Conservation (phyloP, 1,140 invertebrate genomes). For the Heliconius himera region DNA sequence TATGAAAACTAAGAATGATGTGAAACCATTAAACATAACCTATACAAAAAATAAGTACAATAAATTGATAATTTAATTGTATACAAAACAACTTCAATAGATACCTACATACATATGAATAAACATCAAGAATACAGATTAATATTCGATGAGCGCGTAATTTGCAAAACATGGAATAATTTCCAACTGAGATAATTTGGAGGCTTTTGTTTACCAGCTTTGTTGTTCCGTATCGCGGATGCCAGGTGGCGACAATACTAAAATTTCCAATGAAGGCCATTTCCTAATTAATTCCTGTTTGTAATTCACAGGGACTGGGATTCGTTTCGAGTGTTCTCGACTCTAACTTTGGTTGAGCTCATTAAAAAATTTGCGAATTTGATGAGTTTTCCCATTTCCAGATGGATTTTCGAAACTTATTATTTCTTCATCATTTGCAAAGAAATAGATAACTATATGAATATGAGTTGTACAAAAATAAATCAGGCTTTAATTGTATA, state of each 20-base stretch:
- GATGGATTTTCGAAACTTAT: conserved; percentile 30
- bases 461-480: neutral
- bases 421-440: neutral
- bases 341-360: conserved; percentile 29
- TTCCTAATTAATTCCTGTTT: conserved; percentile 59
- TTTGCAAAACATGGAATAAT: conserved; percentile 49
- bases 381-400: conserved; percentile 21
- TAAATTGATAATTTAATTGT: neutral
- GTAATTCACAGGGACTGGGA: conserved; percentile 41
- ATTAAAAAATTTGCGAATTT: conserved; percentile 37
- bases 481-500: neutral
- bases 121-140: conserved; percentile 39
- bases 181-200: conserved; percentile 46
- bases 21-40: neutral
- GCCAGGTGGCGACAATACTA: conserved; percentile 58
- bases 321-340: conserved; percentile 37
- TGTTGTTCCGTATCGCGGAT: conserved; percentile 47
- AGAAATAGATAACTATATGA: neutral
- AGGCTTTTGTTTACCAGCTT: conserved; percentile 45
- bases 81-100: conserved; percentile 6
- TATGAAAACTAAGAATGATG: no score
- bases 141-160: conserved; percentile 47
- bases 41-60: neutral
- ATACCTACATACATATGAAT: conserved; percentile 22
- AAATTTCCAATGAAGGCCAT: conserved; percentile 53